Evolutionary conservation across 2,797 vertebrate species (phyloP).

Genomic region (Macropus fuliginosus): DNA sequence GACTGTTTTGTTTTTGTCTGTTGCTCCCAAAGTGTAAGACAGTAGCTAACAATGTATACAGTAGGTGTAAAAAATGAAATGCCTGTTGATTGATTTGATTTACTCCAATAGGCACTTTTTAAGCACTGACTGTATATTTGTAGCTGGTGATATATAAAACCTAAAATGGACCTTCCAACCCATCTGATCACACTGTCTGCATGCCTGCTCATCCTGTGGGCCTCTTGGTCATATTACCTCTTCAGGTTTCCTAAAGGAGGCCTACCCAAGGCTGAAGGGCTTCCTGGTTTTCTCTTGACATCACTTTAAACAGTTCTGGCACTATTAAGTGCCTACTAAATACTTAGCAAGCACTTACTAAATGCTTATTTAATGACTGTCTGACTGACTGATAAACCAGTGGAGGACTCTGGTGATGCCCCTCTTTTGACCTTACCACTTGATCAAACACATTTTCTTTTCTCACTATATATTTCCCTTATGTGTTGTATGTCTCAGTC

Average conservation of each 20-base stretch:
- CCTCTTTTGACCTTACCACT: neutral
- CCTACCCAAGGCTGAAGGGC: neutral
- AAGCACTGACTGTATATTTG: neutral
- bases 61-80: neutral
- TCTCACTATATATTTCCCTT: neutral
- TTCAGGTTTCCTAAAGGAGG: neutral
- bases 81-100: too few relatives aligned
- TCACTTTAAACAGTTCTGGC: neutral
- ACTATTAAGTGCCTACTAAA: too few relatives aligned
- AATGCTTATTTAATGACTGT: too few relatives aligned
- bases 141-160: too few relatives aligned
- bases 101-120: neutral
- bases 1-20: neutral
- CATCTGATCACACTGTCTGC: neutral
- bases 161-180: neutral
- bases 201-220: neutral
- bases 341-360: too few relatives aligned
- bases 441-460: neutral
- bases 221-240: neutral
- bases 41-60: neutral
- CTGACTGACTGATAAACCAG: neutral
- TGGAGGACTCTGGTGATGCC: neutral
- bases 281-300: neutral
- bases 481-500: too few relatives aligned
- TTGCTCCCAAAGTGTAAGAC: neutral